A percentile compares a stretch with the other conserved stretches of the same genome.
Evolutionary conservation across 2,113 vertebrate genomes (phyloP).

Genomic region (human): GRCh38 chr6:29150501-29151000

Average conservation of each 20-base stretch:
- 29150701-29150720: neutral
- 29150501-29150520: neutral
- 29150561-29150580: neutral
- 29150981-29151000: neutral
- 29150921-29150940: neutral
- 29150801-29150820: neutral
- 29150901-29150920: neutral
- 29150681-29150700: neutral
- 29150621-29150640: neutral
- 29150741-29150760: neutral
- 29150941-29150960: neutral
- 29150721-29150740: neutral
- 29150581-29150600: neutral
- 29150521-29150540: neutral
- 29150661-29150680: neutral
- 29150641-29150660: neutral
- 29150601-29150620: neutral
- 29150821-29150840: neutral
- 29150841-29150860: neutral
- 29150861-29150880: neutral
- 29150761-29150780: neutral
- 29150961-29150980: neutral
- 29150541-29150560: neutral
- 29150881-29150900: neutral
- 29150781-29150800: neutral